Conservation (phyloP, 2,888 invertebrate genomes). For the Iselma pallidipennis region DNA sequence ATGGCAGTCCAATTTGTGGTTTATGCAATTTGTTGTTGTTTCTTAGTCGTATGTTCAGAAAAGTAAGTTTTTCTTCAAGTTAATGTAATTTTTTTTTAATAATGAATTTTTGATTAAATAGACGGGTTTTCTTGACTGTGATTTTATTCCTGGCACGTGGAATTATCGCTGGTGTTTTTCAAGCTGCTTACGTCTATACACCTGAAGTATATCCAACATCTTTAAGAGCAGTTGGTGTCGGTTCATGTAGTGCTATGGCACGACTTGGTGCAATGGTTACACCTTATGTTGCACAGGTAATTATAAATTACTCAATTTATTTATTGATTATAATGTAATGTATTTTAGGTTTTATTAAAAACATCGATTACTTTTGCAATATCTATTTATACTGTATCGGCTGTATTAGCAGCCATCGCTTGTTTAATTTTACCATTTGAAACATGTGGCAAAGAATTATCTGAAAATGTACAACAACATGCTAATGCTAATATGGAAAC, state of each 20-base stretch:
- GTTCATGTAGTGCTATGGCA: conserved; percentile 89
- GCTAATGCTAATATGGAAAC: conserved; percentile 26
- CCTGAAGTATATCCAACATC: conserved; percentile 95
- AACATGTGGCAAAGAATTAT: conserved; percentile 75
- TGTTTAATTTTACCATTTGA: conserved; percentile 84
- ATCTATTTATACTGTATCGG: conserved; percentile 76
- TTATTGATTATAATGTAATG: neutral
- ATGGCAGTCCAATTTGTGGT: conserved; percentile 92
- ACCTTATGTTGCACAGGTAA: conserved; percentile 90
- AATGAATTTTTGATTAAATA: conserved; percentile 53
- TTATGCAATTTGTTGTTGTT: conserved; percentile 75
- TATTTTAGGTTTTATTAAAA: conserved; percentile 70
- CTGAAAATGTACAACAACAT: conserved; percentile 58
- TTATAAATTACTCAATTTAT: neutral
- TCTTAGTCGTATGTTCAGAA: conserved; percentile 73
- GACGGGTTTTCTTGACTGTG: conserved; percentile 76
- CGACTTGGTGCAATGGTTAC: conserved; percentile 92
- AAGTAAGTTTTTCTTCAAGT: conserved; percentile 61
- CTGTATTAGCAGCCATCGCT: conserved; percentile 73
- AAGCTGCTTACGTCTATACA: conserved; percentile 94
- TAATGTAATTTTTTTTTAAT: conserved; percentile 4
- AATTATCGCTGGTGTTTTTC: conserved; percentile 91
- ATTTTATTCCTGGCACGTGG: conserved; percentile 87
- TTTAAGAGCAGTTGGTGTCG: conserved; percentile 86
- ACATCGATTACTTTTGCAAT: conserved; percentile 74